Base-by-base conservation (phyloP, 2,888 invertebrate genomes). In the Odiellus spinosus region DNA sequence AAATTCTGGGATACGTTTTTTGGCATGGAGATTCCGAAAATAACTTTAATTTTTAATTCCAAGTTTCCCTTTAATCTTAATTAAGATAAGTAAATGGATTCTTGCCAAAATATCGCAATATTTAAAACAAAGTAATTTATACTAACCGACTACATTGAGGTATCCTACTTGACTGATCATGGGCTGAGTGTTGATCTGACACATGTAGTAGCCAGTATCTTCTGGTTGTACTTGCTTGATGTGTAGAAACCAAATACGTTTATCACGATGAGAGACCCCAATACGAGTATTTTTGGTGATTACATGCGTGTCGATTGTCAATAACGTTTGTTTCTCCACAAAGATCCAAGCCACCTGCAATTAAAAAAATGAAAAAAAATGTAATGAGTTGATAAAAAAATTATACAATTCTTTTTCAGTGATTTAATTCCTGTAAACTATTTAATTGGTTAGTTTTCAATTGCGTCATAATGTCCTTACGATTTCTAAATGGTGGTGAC, bases 201-300 rank as follows among this genome's bases (percentile, higher is more conserved):
- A 56, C 86, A 88, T 88, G 71, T 88, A 90, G 52, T 83, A 75
- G 47, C 90, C 88, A 60, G 82, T 80, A 69, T 90, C 90, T 63
- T 84, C 85, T 64, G 87, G 83, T 59, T 53, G 51, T 5, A 56
- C 54, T n/a, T 53, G 44, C 17, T 48, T 55, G 2, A 57, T 49
- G 17, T 55, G 50, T n/a, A 56, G 45, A 8, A 50, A 39, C 54
- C 55, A 56, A 1, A 47, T 54, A 38, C 51, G 44, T 44, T 51
- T 47, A 33, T 51, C 47, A 40, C 48, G 44, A 81, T 88, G 87
- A 48, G 85, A 82, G 54, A 90, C 86, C 64, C 82, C 82, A 61
- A 88, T 85, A 56, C 88, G 76, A 15, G 82, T 80, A 68, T 88
- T 88, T 67, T 87, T 84, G 19, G 86, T 84, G 64, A 88, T 87